These are phyloP conservation scores for Solen grandis DNA, from an alignment of 1,140 invertebrate genomes.

Conservation along the genomic window DNA sequence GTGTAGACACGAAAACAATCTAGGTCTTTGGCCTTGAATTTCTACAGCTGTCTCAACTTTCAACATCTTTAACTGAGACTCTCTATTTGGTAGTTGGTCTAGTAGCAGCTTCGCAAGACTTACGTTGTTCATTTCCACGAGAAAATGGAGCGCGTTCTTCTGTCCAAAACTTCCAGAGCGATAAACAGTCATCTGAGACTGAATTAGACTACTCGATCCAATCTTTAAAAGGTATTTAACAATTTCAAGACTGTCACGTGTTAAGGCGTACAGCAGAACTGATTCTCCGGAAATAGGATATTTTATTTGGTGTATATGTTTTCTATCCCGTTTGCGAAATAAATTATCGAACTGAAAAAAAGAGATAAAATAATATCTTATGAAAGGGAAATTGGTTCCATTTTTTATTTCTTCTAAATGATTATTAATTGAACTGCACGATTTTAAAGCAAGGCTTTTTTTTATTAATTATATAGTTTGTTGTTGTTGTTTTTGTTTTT, in stretches of 20 bases:
- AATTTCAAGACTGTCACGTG: slow-evolving; percentile 48
- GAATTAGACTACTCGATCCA: slow-evolving; percentile 43
- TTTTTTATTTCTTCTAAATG: no score
- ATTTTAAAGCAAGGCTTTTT: no score
- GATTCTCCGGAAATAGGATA: slow-evolving; percentile 61
- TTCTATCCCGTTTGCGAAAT: no score
- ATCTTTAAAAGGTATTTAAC: slow-evolving; percentile 58
- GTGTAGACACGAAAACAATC: slow-evolving; percentile 73
- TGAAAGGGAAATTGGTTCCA: no score
- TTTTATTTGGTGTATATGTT: no score
- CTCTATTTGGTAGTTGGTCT: slow-evolving; percentile 49
- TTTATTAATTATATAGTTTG: no score
- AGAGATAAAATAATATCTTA: no score
- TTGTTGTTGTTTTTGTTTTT: no score
- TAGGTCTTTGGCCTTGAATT: slow-evolving; percentile 74
- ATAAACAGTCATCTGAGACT: slow-evolving; percentile 57
- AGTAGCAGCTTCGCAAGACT: slow-evolving; percentile 63
- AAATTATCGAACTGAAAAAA: no score
- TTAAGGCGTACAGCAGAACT: slow-evolving; percentile 66
- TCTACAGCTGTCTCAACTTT: slow-evolving; percentile 70
- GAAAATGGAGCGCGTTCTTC: slow-evolving; percentile 68
- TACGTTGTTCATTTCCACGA: slow-evolving; percentile 66
- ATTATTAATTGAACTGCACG: no score
- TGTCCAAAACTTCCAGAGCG: slow-evolving; percentile 58
- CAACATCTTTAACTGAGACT: slow-evolving; percentile 50